Evolutionary conservation across 2,888 invertebrate species (phyloP), one percentile per base, ranked within the genome.

Genomic region (Panorpa germanica): DNA sequence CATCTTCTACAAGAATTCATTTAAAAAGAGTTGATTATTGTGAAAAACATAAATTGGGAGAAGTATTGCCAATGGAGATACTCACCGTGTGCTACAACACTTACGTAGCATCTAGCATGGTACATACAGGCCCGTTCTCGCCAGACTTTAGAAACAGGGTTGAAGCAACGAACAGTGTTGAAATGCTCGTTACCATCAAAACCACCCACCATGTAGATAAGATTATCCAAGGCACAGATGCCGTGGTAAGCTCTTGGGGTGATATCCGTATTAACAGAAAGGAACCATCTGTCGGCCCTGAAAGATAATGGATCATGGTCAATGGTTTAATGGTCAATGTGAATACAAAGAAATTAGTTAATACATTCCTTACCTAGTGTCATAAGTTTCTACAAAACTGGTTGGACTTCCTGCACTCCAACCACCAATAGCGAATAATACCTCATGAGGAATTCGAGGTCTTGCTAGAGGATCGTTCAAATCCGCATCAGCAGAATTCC

Each of bases 321-420:
- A 12, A 20, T 28, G 12, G 9, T 6, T 8, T 4, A 14, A 14
- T 15, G 6, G 11, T 20, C 25, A 15, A 8, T 13, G 10, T 22
- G 17, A 28, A 45, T 25, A 24, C 19, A 21, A 22, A 11, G 18
- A 41, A 42, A 8, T 24, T 15, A 8, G 20, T 19, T 17, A 12
- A 21, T 12, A 13, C 18, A n/a, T 38, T 36, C 55, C 51, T 52
- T 59, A 76, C 55, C 80, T 70, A 21, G 74, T 70, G 43, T 74
- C 75, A 48, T 82, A 83, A 31, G 76, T 77, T 50, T 72, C 74
- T 15, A 76, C 65, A 42, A 76, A 77, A 52, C 70, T 76, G 1
- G 81, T 81, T 0, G 81, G 80, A 38, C 74, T 73, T n/a, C 80
- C 80, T n/a, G 74, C 64, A 47, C 72, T 62, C 85, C 82, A 82